Evolutionary conservation across 2,113 vertebrate genomes (phyloP).

Genomic region (Telmatochromis bifrenatus): DNA sequence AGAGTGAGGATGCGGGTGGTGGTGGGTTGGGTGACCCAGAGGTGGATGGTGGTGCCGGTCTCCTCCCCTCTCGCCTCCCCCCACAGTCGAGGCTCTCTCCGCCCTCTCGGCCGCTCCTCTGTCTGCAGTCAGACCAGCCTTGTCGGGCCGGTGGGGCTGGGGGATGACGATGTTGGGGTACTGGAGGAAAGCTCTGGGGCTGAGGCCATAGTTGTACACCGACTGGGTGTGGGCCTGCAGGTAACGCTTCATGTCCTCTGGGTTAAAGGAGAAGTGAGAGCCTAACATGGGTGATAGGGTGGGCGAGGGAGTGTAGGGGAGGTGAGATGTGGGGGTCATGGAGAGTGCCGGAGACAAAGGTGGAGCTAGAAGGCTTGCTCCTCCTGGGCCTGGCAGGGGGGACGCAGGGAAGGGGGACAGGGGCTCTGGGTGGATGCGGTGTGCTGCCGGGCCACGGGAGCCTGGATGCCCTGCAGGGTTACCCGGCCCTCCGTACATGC

Average conservation of each 20-base stretch:
- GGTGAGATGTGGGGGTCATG: slow-evolving; percentile 81
- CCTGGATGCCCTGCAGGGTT: slow-evolving; percentile 50
- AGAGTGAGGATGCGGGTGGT: slow-evolving; percentile 53
- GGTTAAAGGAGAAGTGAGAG: slow-evolving; percentile 88
- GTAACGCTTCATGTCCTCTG: slow-evolving; percentile 91
- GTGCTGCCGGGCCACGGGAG: slow-evolving; percentile 62
- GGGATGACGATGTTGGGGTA: slow-evolving; percentile 85
- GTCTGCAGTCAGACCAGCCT: slow-evolving; percentile 39
- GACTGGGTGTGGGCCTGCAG: slow-evolving; percentile 89
- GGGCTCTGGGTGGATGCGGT: slow-evolving; percentile 80
- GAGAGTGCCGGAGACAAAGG: slow-evolving; percentile 83
- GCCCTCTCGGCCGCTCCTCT: slow-evolving; percentile 35
- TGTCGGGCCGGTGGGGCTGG: slow-evolving; percentile 80
- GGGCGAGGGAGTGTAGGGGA: slow-evolving; percentile 86
- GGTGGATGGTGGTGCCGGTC: slow-evolving; percentile 57
- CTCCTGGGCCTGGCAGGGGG: slow-evolving; percentile 76
- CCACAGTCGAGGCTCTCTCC: slow-evolving; percentile 24
- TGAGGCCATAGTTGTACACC: slow-evolving; percentile 90
- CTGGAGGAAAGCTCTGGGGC: slow-evolving; percentile 85
- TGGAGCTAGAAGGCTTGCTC: slow-evolving; percentile 74
- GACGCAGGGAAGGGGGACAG: slow-evolving; percentile 86
- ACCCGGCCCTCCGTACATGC: slow-evolving; percentile 74
- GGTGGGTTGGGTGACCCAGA: slow-evolving; percentile 46
- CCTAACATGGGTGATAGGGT: slow-evolving; percentile 86
- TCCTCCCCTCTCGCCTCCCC: slow-evolving; percentile 31